Base-by-base conservation (phyloP, 2,113 vertebrate species). In the Puntigrus tetrazona region DNA sequence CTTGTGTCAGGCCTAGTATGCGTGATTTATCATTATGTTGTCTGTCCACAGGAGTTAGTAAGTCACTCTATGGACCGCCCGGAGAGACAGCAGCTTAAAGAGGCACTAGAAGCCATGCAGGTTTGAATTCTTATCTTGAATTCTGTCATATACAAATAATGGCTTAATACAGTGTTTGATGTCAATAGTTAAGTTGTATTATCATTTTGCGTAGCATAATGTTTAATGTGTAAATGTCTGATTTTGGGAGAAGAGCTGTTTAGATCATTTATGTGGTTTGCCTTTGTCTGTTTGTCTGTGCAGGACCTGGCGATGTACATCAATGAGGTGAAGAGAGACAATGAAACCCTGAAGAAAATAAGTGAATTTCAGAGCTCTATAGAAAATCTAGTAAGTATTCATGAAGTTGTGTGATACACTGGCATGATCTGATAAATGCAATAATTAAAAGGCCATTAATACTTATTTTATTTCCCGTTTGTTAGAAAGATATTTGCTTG, bases 221-320 rank as follows among this genome's bases (percentile, higher is more conserved):
- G 7, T 18, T 61, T 27, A 29, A 20, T 43, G 25, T 43, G n/a
- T 5, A 41, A 9, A 79, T 78, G 22, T 61, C 74, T 55, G 16
- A 50, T 34, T 50, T 76, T 41, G 22, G 69, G 10, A 11, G 22
- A 3, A 0, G 10, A 45, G 67, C 25, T 9, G 16, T 10, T 59
- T 31, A 38, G 59, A 57, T 38, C 9, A 55, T 45, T 75, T 41
- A 38, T 61, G 29, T 59, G 36, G 14, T 43, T 52, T 77, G 13
- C 22, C 20, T 43, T 7, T 83, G 50, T 81, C 25, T 50, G 1
- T 63, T 1, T 78, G 63, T 14, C 29, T 72, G 74, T n/a, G n/a
- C 72, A 99, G 98, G 98, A 99, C 91, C 89, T 99, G 93, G 97
- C 98, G 13, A 98, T 99, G 97, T 99, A 99, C 91, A 98, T 99